phyloP scores from a whole-genome alignment of 2,797 vertebrate species.

The Hirundo rustica region DNA sequence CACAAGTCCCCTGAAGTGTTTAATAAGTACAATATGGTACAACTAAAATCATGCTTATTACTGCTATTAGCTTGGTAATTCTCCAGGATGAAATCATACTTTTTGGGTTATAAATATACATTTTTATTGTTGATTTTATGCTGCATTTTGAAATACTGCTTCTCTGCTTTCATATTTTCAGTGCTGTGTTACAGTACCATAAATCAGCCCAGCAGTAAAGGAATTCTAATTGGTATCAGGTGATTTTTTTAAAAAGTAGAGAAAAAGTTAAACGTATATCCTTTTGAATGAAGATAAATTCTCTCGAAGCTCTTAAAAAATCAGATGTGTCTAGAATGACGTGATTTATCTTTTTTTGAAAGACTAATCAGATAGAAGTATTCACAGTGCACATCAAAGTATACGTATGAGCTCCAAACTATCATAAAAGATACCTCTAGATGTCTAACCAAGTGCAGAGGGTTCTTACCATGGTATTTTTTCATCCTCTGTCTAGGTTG shows the following conservation, averaged over 20 bases:
- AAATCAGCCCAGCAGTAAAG: conserved; percentile 79
- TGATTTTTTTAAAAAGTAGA: conserved; percentile 70
- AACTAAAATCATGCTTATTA: conserved; percentile 83
- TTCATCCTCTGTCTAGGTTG: not conserved
- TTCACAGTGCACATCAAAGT: conserved; percentile 43
- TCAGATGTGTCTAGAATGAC: conserved; percentile 47
- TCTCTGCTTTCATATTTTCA: conserved; percentile 86
- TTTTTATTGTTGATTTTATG: conserved; percentile 87
- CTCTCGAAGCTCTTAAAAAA: conserved; percentile 49
- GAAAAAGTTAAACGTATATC: conserved; percentile 69
- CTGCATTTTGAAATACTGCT: conserved; percentile 85
- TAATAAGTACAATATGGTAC: conserved; percentile 85
- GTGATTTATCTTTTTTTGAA: conserved; percentile 65
- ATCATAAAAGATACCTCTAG: not conserved
- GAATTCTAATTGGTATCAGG: conserved; percentile 85
- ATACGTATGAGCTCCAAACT: not conserved
- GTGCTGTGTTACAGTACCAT: conserved; percentile 80
- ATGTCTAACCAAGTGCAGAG: not conserved
- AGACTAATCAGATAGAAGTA: conserved; percentile 62
- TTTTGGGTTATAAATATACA: conserved; percentile 86
- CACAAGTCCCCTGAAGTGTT: conserved; percentile 80
- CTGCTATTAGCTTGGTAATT: conserved; percentile 83
- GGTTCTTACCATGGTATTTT: not conserved
- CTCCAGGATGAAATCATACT: conserved; percentile 87
- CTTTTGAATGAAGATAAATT: conserved; percentile 68